Conservation (phyloP, 2,888 invertebrate genomes). For the Chaetogeoica ovagalla region DNA sequence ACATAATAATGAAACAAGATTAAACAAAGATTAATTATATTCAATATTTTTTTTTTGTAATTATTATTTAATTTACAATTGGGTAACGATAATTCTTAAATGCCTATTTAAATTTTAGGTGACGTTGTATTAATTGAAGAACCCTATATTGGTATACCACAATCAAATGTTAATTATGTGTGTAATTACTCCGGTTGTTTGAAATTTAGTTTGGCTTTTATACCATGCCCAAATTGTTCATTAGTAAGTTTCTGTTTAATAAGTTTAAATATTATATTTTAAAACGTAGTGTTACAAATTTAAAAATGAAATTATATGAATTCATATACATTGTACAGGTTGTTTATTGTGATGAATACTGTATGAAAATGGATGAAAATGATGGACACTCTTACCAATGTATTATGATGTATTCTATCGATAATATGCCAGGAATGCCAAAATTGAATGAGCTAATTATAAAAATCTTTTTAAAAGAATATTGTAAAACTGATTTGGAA, state of each 20-base stretch:
- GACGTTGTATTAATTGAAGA: conserved; percentile 24
- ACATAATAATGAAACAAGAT: no score
- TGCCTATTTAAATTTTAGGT: conserved; percentile 5
- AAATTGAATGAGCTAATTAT: conserved; percentile 9
- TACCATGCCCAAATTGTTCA: conserved; percentile 18
- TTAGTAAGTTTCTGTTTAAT: conserved; percentile 9
- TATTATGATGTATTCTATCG: neutral
- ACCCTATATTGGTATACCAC: conserved; percentile 11
- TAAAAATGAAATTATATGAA: neutral
- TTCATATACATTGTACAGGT: neutral
- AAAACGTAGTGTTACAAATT: no score
- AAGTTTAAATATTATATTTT: no score
- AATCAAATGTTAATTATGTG: accelerated
- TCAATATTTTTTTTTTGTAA: no score
- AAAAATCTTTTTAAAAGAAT: conserved; percentile 8
- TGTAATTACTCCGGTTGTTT: conserved; percentile 19
- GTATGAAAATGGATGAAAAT: conserved; percentile 5
- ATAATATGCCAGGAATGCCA: neutral
- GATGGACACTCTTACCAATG: conserved; percentile 19
- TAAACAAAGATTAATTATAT: no score
- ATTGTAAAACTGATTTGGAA: neutral
- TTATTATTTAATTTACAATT: neutral
- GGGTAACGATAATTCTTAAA: neutral
- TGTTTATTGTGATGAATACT: conserved; percentile 23
- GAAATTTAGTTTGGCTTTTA: neutral